phyloP scores from a whole-genome alignment of 2,888 invertebrate species.

The Molanna angustata region DNA sequence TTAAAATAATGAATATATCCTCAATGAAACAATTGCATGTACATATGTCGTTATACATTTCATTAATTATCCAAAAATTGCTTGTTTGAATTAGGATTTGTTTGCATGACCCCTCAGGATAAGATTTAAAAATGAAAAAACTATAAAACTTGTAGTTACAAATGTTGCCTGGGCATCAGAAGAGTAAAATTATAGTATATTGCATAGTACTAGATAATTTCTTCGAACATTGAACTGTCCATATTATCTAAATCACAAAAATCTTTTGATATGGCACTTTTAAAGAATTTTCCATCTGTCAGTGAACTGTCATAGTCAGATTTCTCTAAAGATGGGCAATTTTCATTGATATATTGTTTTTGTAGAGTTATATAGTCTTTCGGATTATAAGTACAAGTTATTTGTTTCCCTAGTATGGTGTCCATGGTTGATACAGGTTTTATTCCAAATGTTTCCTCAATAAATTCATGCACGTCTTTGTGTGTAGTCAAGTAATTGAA shows the following conservation, averaged over 20 bases:
- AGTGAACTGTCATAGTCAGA: conserved; percentile 48
- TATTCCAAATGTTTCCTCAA: conserved; percentile 58
- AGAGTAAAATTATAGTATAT: too few species aligned
- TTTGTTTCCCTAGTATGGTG: conserved; percentile 34
- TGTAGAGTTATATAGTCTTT: conserved; percentile 20
- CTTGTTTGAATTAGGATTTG: too few species aligned
- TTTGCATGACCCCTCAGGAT: too few species aligned
- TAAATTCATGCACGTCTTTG: conserved; percentile 66
- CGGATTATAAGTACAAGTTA: conserved; percentile 24
- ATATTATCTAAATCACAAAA: conserved; percentile 45
- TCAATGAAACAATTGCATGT: too few species aligned
- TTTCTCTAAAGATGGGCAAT: conserved; percentile 38
- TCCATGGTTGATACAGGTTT: conserved; percentile 38
- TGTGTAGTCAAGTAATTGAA: conserved; percentile 77
- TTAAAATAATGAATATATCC: too few species aligned
- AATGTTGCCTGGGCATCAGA: too few species aligned
- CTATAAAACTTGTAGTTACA: too few species aligned
- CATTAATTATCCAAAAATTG: too few species aligned
- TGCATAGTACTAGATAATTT: background rate
- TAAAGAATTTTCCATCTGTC: conserved; percentile 45
- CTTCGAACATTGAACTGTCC: conserved; percentile 47
- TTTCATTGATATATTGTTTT: conserved; percentile 13
- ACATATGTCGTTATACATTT: too few species aligned
- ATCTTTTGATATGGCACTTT: conserved; percentile 41
- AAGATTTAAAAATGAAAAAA: too few species aligned